phyloP scores from a whole-genome alignment of 30 jellyfish, hydroid and myxozoan species.

The Hydractinia symbiolongicarpus region DNA sequence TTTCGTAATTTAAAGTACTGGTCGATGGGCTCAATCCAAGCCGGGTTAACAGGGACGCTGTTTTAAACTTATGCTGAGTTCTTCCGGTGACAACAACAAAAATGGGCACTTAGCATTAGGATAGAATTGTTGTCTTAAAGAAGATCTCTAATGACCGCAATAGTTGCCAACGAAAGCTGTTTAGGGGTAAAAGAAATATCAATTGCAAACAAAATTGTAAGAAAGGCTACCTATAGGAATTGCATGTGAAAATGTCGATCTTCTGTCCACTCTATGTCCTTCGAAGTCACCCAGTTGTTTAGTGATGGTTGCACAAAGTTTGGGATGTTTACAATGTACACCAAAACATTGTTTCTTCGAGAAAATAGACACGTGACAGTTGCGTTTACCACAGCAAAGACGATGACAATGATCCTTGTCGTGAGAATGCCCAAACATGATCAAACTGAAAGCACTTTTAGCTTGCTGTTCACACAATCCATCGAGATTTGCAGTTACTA shows the following conservation, averaged over 20 bases:
- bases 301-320: slow-evolving; percentile 55
- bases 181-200: too few relatives aligned
- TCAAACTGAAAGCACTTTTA: slow-evolving; percentile 65
- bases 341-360: slow-evolving; percentile 59
- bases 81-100: too few relatives aligned
- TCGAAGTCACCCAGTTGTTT: slow-evolving; percentile 63
- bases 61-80: too few relatives aligned
- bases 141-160: too few relatives aligned
- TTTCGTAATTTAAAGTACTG: too few relatives aligned
- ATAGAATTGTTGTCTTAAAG: too few relatives aligned
- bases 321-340: slow-evolving; percentile 46
- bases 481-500: slow-evolving; percentile 16
- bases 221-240: too few relatives aligned
- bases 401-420: slow-evolving; percentile 48
- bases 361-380: slow-evolving; percentile 53
- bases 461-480: slow-evolving; percentile 85
- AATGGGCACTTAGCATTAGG: too few relatives aligned
- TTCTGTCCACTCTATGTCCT: slow-evolving; percentile 81
- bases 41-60: too few relatives aligned
- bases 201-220: too few relatives aligned
- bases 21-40: too few relatives aligned
- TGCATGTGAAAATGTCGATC: slow-evolving; percentile 16
- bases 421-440: slow-evolving; percentile 30
- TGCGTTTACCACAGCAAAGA: slow-evolving; percentile 58
- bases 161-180: too few relatives aligned